Base-by-base conservation (phyloP, 2,113 vertebrate genomes). In the Onychostoma macrolepis region DNA sequence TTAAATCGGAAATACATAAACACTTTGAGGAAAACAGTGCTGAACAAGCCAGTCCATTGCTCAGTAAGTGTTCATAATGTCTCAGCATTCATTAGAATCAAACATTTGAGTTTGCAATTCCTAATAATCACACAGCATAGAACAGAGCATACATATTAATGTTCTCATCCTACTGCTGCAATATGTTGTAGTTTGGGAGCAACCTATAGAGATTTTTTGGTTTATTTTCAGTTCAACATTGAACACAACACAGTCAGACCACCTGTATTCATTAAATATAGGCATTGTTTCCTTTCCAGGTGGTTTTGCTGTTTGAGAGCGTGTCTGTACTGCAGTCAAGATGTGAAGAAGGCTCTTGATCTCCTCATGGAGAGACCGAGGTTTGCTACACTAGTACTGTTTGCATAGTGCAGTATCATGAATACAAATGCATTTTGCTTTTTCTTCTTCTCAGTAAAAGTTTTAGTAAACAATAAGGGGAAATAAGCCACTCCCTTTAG, bases 301-400 rank as follows among this genome's bases (percentile, higher is more conserved):
- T 93, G 74, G 86, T 94, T 78, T 85, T 92, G 78, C 84, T 94
- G 67, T 91, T 85, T 80, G 89, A 92, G 83, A 91, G 89, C 72
- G 87, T 92, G 86, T 85, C 92, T 88, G n/a, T 85, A 87, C 86
- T 86, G 90, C 79, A 82, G 89, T 79, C 74, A 93, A 61, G 91
- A 93, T 58, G 87, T 93, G 78, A 92, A 90, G 43, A 91, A 89
- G 74, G 88, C 83, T 26, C 87, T 93, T 33, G 90, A 92, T 86
- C 83, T 86, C 28, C 84, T 92, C 43, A 83, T 80, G 74, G 89
- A 91, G 58, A 92, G 80, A 84, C 77, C 92, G 76, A 91, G 90
- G 91, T 93, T 90, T 75, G 71, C 71, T 87, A 43, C 50, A 56
- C 21, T 28, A 65, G 58, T 74, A n/a, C 76, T 33, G 33, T 74